phyloP scores from a whole-genome alignment of 2,113 vertebrate species.

The Ploceus nigricollis region DNA sequence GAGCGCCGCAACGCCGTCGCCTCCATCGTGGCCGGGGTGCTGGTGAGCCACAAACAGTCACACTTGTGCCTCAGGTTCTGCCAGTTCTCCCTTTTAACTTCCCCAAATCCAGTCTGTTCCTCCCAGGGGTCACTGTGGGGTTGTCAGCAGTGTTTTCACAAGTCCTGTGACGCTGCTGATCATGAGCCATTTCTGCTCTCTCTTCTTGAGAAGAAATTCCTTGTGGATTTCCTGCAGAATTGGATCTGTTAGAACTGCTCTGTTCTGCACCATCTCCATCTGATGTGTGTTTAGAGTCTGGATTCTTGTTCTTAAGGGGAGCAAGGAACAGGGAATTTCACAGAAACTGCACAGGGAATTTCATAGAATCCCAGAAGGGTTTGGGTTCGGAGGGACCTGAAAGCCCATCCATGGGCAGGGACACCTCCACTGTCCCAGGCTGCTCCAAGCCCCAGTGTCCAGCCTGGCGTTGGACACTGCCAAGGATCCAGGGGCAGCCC shows the following conservation, averaged over 20 bases:
- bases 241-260: background rate
- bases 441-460: background rate
- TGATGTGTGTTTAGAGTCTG: background rate
- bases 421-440: background rate
- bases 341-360: background rate
- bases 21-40: conserved; percentile 81
- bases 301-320: background rate
- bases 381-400: background rate
- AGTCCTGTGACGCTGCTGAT: accelerated
- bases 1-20: conserved; percentile 86
- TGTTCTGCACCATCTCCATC: background rate
- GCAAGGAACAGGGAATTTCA: background rate
- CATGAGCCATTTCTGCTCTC: background rate
- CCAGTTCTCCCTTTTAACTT: background rate
- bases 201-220: background rate
- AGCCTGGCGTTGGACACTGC: background rate
- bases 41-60: conserved; percentile 62
- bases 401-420: background rate
- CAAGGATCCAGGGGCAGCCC: background rate
- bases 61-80: background rate
- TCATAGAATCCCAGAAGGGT: background rate
- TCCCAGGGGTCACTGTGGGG: background rate
- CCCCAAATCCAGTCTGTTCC: background rate
- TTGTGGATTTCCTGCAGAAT: background rate
- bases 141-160: background rate